Evolutionary conservation across 2,113 vertebrate species (phyloP).

Genomic region (Myodes glareolus): DNA sequence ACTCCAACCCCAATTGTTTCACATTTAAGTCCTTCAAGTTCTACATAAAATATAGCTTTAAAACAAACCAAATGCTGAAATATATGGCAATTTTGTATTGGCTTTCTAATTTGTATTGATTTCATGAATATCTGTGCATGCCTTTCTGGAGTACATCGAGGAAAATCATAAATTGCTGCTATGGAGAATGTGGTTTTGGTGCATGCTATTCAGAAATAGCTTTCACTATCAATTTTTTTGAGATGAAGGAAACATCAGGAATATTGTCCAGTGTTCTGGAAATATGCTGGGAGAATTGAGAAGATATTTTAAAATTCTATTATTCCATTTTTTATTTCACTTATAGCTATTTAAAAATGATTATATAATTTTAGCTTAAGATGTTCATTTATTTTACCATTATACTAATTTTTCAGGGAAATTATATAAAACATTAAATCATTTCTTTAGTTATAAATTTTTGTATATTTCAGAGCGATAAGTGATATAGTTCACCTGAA

Average conservation of each 20-base stretch:
- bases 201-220: not conserved
- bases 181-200: not conserved
- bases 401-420: not conserved
- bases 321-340: not conserved
- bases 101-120: not conserved
- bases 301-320: not conserved
- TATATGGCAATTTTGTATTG: not conserved
- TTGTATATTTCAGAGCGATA: not conserved
- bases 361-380: not conserved
- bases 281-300: not conserved
- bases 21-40: not conserved
- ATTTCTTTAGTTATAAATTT: not conserved
- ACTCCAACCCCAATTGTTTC: not conserved
- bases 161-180: not conserved
- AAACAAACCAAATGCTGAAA: not conserved
- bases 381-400: not conserved
- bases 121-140: not conserved
- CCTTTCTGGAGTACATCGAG: not conserved
- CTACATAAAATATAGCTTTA: not conserved
- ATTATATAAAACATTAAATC: not conserved
- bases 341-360: not conserved
- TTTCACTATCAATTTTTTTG: not conserved
- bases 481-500: not conserved
- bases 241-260: not conserved
- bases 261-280: not conserved